These are phyloP conservation scores for Hippocampus barbouri DNA, from an alignment of 2,113 vertebrate genomes.

Conservation along the genomic window DNA sequence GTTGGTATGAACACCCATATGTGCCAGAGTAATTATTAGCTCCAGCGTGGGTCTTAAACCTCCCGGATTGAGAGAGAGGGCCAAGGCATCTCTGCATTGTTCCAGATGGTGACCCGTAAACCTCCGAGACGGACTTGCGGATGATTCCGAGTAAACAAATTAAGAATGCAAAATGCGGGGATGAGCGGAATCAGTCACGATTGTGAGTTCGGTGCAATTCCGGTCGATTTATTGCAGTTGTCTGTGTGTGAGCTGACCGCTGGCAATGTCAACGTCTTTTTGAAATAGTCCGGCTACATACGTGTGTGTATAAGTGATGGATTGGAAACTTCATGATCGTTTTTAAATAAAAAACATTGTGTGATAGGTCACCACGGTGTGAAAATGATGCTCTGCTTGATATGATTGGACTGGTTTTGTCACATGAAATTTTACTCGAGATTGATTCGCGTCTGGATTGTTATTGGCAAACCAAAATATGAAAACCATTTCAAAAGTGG, in stretches of 20 bases:
- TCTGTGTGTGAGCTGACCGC: background rate
- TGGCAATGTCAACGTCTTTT: conserved; percentile 14
- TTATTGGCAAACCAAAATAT: background rate
- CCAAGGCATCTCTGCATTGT: background rate
- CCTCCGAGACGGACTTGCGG: conserved; percentile 12
- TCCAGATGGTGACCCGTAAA: conserved; percentile 41
- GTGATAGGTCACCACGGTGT: too few species aligned
- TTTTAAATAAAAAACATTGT: too few species aligned
- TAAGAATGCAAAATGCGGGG: conserved; percentile 4
- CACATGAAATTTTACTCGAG: background rate
- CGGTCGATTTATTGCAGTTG: background rate
- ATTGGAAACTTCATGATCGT: background rate
- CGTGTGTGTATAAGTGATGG: background rate
- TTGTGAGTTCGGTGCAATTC: conserved; percentile 8
- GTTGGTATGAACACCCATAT: conserved; percentile 24
- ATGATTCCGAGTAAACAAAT: conserved; percentile 39
- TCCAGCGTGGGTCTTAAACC: conserved; percentile 8
- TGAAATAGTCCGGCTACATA: background rate
- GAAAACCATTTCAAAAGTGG: conserved; percentile 14
- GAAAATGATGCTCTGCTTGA: background rate
- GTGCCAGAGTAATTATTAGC: conserved; percentile 31
- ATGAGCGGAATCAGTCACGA: conserved; percentile 2
- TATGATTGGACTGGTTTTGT: background rate
- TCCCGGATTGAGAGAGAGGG: conserved; percentile 6
- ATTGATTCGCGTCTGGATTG: background rate